Evolutionary conservation across 1,140 invertebrate species (phyloP), one percentile per base, ranked within the genome.

Genomic region (Trichonephila clavipes): DNA sequence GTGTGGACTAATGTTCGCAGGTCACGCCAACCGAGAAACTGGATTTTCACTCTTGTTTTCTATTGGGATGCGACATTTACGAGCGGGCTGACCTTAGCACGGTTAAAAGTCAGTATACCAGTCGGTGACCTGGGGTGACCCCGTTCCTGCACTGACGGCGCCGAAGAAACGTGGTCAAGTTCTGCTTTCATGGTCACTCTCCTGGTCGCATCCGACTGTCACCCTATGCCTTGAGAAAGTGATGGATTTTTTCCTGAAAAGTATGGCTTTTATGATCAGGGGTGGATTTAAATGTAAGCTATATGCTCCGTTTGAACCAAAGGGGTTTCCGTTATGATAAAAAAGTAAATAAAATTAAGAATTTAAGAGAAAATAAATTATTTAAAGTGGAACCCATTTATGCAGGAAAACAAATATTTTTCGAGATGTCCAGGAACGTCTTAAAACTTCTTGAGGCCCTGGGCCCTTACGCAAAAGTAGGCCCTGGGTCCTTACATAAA

Each of bases 71-170:
- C 69, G 89, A 90, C 89, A 89, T 51, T 72, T 66, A 88, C 24
- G 59, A 77, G 88, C 28, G 10, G 61, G 28, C 18, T 64, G 90
- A 92, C 90, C 90, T 92, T 92, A 92, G 77, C 81, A 62, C 90
- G 81, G 58, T 92, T 92, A 83, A 85, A 66, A 92, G 90, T 92
- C 90, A 92, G 90, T 92, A 81, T 92, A 92, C 90, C 90, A 92
- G 81, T 92, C 82, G 90, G 90, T 85, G 90, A 85, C 90, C 81
- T 85, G 21, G 10, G 59, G 3, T 92, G 90, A 85, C 90, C 90
- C 77, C 81, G 61, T 92, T 92, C 81, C 40, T 82, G 44, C 28
- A 34, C 72, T 77, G 72, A 2, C 14, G 83, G 24, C 44, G 21
- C 21, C 18, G 21, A 18, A 59, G 24, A 28, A 58, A 58, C 28